A percentile compares a stretch with the other conserved stretches of the same genome.
Evolutionary conservation across 2,113 vertebrate species (phyloP).

Genomic region (Penelope pileata): DNA sequence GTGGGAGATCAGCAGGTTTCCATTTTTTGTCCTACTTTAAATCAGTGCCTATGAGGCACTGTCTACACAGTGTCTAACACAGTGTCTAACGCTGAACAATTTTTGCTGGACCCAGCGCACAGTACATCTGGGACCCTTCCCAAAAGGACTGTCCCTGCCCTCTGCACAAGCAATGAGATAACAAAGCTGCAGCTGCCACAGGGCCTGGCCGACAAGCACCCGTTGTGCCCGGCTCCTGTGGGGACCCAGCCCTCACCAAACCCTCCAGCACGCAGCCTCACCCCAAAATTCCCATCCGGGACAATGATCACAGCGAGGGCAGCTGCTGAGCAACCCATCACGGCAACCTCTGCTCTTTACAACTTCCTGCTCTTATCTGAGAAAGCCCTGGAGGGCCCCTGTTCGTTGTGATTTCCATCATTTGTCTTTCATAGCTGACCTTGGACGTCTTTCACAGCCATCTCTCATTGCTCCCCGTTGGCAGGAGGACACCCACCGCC

Average conservation of each 20-base stretch:
- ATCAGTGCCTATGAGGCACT: background rate
- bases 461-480: background rate
- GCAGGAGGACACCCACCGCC: background rate
- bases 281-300: background rate
- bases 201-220: background rate
- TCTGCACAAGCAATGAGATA: background rate
- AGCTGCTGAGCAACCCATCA: no score
- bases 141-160: background rate
- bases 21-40: background rate
- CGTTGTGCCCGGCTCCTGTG: background rate
- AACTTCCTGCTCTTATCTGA: fast-evolving
- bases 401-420: background rate
- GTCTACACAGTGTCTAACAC: fast-evolving
- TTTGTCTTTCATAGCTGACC: background rate
- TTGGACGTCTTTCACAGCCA: background rate
- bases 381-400: background rate
- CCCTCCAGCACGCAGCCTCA: background rate
- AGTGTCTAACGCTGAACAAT: background rate
- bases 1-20: background rate
- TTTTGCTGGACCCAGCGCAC: fast-evolving
- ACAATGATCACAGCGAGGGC: background rate
- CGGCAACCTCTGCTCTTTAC: background rate
- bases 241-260: background rate
- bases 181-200: background rate
- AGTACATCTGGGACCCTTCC: background rate